Percentiles rank a stretch among this genome's conserved stretches.
These are phyloP conservation scores for Cirrhinus mrigala DNA, from an alignment of 2,797 vertebrate genomes.

Conservation along the genomic window DNA sequence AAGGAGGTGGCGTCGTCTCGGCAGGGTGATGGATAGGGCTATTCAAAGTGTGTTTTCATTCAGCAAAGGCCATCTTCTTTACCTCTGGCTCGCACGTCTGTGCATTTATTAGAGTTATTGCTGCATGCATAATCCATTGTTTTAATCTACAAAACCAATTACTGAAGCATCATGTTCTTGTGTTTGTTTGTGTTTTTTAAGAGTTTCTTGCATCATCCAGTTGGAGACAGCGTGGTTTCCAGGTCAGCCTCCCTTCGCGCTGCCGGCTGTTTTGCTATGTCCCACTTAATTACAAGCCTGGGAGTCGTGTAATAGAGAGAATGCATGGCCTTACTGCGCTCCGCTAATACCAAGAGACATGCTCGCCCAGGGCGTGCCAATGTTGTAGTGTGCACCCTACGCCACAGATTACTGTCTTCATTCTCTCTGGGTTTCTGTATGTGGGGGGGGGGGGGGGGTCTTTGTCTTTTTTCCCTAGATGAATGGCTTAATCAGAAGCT, in stretches of 20 bases:
- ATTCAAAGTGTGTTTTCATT: conserved; percentile 25
- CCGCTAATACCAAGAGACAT: conserved; percentile 58
- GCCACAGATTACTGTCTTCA: conserved; percentile 23
- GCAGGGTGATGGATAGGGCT: conserved; percentile 6
- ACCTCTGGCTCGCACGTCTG: neutral
- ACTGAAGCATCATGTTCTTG: neutral
- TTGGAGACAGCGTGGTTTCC: conserved; percentile 49
- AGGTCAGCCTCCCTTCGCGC: conserved; percentile 51
- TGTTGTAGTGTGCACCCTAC: conserved; percentile 32
- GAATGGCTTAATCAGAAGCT: neutral
- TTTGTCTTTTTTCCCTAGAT: conserved; percentile 12
- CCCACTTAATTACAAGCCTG: conserved; percentile 58
- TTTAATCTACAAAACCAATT: neutral
- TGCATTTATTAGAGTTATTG: neutral
- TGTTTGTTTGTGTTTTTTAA: conserved; percentile 1
- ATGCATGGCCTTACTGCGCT: conserved; percentile 25
- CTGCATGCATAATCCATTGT: neutral
- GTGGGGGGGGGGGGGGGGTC: conserved; percentile 12
- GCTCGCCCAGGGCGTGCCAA: conserved; percentile 41
- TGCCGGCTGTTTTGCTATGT: conserved; percentile 45
- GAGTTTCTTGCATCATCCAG: conserved; percentile 22
- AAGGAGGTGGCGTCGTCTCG: neutral
- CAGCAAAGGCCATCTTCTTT: conserved; percentile 1
- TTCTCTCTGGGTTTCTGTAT: neutral
- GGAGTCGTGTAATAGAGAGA: conserved; percentile 43